Evolutionary conservation across 2,888 invertebrate genomes (phyloP), one percentile per base, ranked within the genome.

Genomic region (Spicauda simplicius): DNA sequence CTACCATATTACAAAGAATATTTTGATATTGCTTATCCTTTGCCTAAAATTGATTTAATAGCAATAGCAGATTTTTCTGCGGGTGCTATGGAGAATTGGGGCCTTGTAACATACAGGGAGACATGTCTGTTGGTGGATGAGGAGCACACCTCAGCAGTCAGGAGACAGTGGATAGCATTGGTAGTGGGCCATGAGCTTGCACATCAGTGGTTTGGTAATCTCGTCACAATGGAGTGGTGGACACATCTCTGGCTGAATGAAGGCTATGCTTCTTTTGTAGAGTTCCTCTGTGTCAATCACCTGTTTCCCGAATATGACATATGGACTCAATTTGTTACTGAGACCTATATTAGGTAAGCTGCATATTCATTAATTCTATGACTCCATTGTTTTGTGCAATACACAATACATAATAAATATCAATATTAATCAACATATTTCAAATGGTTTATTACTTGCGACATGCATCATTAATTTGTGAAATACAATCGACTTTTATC

Each of bases 41-140:
- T 99, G 73, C 98, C 99, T 19, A 99, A 99, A 88, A 97, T 99
- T 87, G 99, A 99, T 90, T 94, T 99, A 67, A 98, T 99, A 78
- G 99, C 99, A 11, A 97, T 99, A 80, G 97, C 98, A 3, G 99
- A 99, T 85, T 99, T 99, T 84, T 96, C 97, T 64, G 97, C 97
- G 71, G 98, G 98, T 74, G 99, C 99, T 65, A 99, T 99, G 99
- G 99, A 99, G 88, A 99, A 99, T 88, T 99, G 99, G 99, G 99
- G 99, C 2, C 86, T 96, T 58, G 97, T 98, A 37, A 98, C 98
- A n/a, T 98, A 97, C 82, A 95, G 99, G 71, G 99, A 99, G 86
- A 97, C 97, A 6, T 97, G 97, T 75, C 94, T 99, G 0, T 92
- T 99, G 45, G 97, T 98, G 5, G 99, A 99, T 90, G 96, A 97